phyloP scores from a whole-genome alignment of 2,888 invertebrate species.

The Dicranocentrus wangi region DNA sequence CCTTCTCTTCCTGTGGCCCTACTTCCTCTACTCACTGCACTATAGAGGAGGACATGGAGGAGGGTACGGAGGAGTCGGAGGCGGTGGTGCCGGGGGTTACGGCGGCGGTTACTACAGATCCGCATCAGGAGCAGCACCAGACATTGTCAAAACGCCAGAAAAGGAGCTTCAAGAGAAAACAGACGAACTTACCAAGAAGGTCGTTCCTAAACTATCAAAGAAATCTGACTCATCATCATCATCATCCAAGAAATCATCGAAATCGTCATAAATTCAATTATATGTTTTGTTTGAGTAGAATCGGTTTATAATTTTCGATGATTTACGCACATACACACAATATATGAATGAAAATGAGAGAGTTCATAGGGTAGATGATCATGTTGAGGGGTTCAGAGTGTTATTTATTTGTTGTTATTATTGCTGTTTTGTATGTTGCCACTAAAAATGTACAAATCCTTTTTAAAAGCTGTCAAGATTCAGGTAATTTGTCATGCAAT shows the following conservation, averaged over 20 bases:
- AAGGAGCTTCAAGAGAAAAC: slow-evolving; percentile 49
- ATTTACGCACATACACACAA: too few species aligned
- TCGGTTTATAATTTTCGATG: too few species aligned
- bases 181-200: slow-evolving; percentile 61
- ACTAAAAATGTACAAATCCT: slow-evolving; percentile 7
- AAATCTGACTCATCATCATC: slow-evolving; percentile 37
- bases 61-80: slow-evolving; percentile 9
- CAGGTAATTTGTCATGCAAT: not conserved
- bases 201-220: slow-evolving; percentile 56
- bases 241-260: slow-evolving; percentile 16
- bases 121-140: slow-evolving; percentile 19
- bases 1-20: slow-evolving; percentile 63
- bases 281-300: not conserved
- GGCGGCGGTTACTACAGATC: slow-evolving; percentile 33
- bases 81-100: slow-evolving; percentile 8
- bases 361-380: too few species aligned
- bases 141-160: slow-evolving; percentile 29
- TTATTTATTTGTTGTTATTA: not conserved
- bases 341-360: too few species aligned
- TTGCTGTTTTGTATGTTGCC: too few species aligned
- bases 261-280: not conserved
- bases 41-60: slow-evolving; percentile 16
- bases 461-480: too few species aligned
- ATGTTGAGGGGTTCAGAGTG: not conserved
- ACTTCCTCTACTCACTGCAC: slow-evolving; percentile 59